These are phyloP conservation scores for Pheosia gnoma DNA, from an alignment of 2,888 invertebrate genomes.

Conservation along the genomic window DNA sequence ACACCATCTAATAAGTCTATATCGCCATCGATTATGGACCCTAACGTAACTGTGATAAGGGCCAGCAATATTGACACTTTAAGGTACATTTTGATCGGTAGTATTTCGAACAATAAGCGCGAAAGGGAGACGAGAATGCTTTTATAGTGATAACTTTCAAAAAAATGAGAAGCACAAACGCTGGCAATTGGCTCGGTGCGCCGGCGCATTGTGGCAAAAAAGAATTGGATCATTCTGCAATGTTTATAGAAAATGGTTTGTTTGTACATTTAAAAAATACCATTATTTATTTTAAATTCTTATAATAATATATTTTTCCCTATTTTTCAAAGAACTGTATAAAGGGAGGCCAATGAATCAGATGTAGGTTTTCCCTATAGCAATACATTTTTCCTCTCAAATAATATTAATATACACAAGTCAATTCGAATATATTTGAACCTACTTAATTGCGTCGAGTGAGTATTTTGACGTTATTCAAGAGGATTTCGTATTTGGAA, in stretches of 20 bases:
- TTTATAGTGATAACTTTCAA: constrained; percentile 78
- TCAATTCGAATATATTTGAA: no score
- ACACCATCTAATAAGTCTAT: constrained; percentile 86
- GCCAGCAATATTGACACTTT: constrained; percentile 44
- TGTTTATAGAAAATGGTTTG: constrained; percentile 31
- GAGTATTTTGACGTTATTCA: no score
- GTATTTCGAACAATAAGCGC: constrained; percentile 68
- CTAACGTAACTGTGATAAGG: constrained; percentile 46
- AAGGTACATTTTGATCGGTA: constrained; percentile 69
- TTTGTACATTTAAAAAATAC: constrained; percentile 9
- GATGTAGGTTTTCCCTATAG: no score
- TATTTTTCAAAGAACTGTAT: no score
- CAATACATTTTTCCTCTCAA: no score
- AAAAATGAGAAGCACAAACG: constrained; percentile 67
- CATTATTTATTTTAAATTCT: not conserved
- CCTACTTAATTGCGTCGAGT: no score
- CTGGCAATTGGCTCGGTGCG: constrained; percentile 60
- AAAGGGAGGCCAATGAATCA: no score
- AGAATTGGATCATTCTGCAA: constrained; percentile 47
- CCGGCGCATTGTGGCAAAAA: constrained; percentile 46
- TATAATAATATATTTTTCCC: no score
- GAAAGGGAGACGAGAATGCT: constrained; percentile 65
- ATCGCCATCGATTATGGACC: constrained; percentile 76
- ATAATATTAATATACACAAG: no score
- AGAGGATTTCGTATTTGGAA: no score